Conservation (phyloP, 1,140 invertebrate species). For the Tachypleus tridentatus region DNA sequence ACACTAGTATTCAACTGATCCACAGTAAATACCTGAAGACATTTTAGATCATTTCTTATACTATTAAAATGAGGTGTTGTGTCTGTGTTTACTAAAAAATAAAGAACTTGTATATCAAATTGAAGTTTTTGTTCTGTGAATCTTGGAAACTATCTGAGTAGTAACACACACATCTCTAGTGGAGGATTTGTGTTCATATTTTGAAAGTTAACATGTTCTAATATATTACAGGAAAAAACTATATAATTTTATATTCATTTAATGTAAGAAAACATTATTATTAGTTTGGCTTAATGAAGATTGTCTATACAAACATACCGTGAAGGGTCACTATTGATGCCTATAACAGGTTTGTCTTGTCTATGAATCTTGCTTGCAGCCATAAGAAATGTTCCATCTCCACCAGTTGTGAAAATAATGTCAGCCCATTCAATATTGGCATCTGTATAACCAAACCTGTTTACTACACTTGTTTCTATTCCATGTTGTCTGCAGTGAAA, state of each 20-base stretch:
- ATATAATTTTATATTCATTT: conserved; percentile 2
- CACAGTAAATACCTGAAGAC: too few relatives aligned
- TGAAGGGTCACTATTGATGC: conserved; percentile 93
- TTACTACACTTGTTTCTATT: conserved; percentile 65
- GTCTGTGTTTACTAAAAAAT: too few relatives aligned
- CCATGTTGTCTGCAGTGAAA: conserved; percentile 34
- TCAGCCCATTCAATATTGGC: conserved; percentile 81
- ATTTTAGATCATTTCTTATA: too few relatives aligned
- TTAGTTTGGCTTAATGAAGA: too few relatives aligned
- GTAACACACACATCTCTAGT: too few relatives aligned
- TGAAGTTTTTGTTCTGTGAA: too few relatives aligned
- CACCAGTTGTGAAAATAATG: conserved; percentile 85
- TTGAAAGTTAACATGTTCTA: too few relatives aligned
- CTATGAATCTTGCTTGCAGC: conserved; percentile 69
- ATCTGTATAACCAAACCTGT: conserved; percentile 55
- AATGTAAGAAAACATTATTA: not conserved
- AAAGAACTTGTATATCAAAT: too few relatives aligned
- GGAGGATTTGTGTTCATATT: too few relatives aligned
- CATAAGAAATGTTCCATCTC: conserved; percentile 94
- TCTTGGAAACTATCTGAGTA: too few relatives aligned
- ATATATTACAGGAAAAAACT: not conserved
- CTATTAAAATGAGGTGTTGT: too few relatives aligned
- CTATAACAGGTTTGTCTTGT: conserved; percentile 75
- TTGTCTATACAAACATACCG: conserved; percentile 28
- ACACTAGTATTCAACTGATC: too few relatives aligned